A percentile compares a stretch with the other conserved stretches of the same genome.
Conservation (phyloP, 2,113 vertebrate species). For the Bettongia penicillata region DNA sequence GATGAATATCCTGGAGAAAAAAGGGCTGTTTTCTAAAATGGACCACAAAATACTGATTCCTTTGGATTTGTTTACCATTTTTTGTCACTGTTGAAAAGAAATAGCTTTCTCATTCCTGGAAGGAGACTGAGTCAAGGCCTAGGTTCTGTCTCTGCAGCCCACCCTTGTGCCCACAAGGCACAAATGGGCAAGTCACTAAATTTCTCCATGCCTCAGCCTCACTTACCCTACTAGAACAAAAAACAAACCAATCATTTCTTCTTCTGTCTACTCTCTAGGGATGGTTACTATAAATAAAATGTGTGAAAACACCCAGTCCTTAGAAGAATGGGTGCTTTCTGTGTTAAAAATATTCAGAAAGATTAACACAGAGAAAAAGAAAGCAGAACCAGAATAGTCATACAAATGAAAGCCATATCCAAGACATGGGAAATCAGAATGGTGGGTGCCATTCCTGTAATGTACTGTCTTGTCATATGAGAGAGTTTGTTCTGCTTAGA, state of each 20-base stretch:
- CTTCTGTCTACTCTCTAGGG: not conserved
- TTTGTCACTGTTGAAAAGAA: not conserved
- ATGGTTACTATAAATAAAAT: slow-evolving; percentile 5
- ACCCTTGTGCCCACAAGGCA: not conserved
- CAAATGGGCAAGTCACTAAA: not conserved
- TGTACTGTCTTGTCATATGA: not conserved
- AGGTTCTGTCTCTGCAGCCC: slow-evolving; percentile 4
- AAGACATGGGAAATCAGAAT: not conserved
- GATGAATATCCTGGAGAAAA: not conserved
- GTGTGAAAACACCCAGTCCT: not conserved
- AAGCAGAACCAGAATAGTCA: not conserved
- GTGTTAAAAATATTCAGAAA: not conserved
- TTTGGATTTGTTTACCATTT: not conserved
- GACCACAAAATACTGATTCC: not conserved
- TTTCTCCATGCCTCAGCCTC: not conserved
- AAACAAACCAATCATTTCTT: slow-evolving; percentile 18
- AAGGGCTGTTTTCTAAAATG: not conserved
- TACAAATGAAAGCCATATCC: not conserved
- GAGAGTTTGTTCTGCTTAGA: not conserved
- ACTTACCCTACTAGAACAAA: not conserved
- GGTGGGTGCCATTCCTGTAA: fast-evolving
- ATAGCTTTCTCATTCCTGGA: not conserved
- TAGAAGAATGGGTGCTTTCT: not conserved
- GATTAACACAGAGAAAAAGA: not conserved
- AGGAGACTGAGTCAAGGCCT: not conserved